Percentiles rank a stretch among this genome's conserved stretches.
These are phyloP conservation scores for Protonemura montana DNA, from an alignment of 2,888 invertebrate species.

Conservation along the genomic window DNA sequence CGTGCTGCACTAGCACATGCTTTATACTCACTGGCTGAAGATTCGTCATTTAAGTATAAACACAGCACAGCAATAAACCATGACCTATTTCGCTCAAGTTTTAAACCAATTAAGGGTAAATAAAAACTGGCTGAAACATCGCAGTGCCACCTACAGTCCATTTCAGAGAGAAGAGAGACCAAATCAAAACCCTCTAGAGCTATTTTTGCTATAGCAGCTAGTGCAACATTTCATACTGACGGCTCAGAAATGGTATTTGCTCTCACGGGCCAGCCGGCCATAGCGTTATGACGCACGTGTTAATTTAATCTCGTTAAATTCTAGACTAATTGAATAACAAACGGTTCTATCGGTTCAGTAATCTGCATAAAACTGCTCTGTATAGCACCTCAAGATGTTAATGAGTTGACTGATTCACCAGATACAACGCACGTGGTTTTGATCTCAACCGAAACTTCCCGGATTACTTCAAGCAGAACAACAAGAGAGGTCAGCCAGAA, in stretches of 20 bases:
- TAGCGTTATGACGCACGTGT: too few species aligned
- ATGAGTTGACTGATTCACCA: conserved; percentile 54
- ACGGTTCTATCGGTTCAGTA: neutral
- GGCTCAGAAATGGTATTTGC: too few species aligned
- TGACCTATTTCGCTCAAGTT: neutral
- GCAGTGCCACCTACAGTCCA: too few species aligned
- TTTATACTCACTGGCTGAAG: neutral
- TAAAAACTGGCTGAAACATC: too few species aligned
- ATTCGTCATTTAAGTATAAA: neutral
- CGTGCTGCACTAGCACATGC: neutral
- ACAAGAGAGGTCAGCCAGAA: conserved; percentile 90
- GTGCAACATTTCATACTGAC: neutral
- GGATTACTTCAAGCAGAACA: conserved; percentile 87
- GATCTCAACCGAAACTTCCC: conserved; percentile 97
- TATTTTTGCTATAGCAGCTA: neutral
- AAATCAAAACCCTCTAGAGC: too few species aligned
- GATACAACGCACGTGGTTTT: conserved; percentile 86
- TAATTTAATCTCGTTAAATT: neutral
- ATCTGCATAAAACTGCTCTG: neutral
- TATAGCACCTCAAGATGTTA: neutral
- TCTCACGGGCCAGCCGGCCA: too few species aligned
- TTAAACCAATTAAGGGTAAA: too few species aligned
- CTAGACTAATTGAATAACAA: neutral
- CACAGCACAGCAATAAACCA: neutral
- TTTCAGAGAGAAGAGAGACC: too few species aligned